Evolutionary conservation across 2,797 vertebrate genomes (phyloP).

Genomic region (Chaetodon trifasciatus): DNA sequence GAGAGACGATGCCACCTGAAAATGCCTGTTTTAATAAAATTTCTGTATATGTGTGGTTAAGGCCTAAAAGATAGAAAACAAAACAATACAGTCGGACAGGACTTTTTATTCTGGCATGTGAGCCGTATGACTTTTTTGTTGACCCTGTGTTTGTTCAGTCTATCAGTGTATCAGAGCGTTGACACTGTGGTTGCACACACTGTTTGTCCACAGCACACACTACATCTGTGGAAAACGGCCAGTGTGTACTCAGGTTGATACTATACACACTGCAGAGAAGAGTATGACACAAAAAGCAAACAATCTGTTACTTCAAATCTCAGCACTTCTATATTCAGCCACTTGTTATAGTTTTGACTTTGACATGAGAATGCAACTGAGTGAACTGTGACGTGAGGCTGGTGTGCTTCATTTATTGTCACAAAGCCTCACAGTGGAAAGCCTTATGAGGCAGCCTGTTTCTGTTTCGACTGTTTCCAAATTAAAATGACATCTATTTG

Average conservation of each 20-base stretch:
- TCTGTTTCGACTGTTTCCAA: neutral
- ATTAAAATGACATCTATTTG: neutral
- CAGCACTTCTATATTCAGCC: constrained; percentile 17
- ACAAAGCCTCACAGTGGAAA: neutral
- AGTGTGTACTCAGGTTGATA: constrained; percentile 77
- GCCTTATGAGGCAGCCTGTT: neutral
- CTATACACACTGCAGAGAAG: constrained; percentile 49
- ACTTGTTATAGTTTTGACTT: constrained; percentile 48
- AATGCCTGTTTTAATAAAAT: no score
- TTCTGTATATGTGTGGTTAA: no score
- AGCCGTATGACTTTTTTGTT: constrained; percentile 63
- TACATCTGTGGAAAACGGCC: constrained; percentile 66
- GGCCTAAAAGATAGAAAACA: neutral
- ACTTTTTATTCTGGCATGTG: constrained; percentile 2
- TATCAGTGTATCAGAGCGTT: constrained; percentile 65
- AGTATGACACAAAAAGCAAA: constrained; percentile 56
- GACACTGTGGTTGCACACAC: constrained; percentile 48
- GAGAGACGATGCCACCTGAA: no score
- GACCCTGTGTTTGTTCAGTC: constrained; percentile 70
- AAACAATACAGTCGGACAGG: neutral
- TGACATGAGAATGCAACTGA: neutral
- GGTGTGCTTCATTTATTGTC: neutral
- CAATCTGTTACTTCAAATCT: constrained; percentile 40
- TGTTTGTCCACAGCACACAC: constrained; percentile 75
- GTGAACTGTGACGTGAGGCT: constrained; percentile 4